Conservation (phyloP, 2,888 invertebrate genomes). For the Leptinotarsa juncta region DNA sequence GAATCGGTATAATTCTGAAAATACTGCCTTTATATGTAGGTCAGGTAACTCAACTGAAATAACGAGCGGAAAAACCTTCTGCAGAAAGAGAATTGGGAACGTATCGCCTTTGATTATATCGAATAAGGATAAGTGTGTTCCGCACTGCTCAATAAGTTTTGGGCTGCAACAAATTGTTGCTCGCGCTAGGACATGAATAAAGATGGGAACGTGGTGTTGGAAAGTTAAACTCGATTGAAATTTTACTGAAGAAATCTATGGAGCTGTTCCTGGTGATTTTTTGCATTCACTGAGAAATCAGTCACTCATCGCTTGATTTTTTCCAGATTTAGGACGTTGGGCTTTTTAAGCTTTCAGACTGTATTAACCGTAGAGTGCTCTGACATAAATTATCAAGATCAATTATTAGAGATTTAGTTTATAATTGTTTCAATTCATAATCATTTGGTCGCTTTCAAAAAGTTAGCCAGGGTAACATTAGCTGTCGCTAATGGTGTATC, state of each 20-base stretch:
- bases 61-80: background rate
- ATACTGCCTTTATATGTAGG: constrained; percentile 2
- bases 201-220: background rate
- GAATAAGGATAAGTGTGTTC: constrained; percentile 14
- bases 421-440: too few relatives aligned
- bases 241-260: background rate
- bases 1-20: background rate
- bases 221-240: background rate
- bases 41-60: constrained; percentile 6
- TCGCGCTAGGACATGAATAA: background rate
- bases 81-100: background rate
- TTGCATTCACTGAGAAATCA: background rate
- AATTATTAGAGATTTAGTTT: too few relatives aligned
- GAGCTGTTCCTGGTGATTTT: background rate
- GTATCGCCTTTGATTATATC: constrained; percentile 15
- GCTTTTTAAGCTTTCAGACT: too few relatives aligned
- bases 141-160: constrained; percentile 13
- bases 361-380: too few relatives aligned
- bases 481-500: too few relatives aligned
- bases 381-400: too few relatives aligned
- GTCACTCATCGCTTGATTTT: too few relatives aligned
- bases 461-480: too few relatives aligned
- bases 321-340: too few relatives aligned
- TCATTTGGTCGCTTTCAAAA: too few relatives aligned
- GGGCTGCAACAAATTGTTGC: constrained; percentile 12